Evolutionary conservation across 1,140 invertebrate species (phyloP).

Genomic region (Brachionus manjavacas): DNA sequence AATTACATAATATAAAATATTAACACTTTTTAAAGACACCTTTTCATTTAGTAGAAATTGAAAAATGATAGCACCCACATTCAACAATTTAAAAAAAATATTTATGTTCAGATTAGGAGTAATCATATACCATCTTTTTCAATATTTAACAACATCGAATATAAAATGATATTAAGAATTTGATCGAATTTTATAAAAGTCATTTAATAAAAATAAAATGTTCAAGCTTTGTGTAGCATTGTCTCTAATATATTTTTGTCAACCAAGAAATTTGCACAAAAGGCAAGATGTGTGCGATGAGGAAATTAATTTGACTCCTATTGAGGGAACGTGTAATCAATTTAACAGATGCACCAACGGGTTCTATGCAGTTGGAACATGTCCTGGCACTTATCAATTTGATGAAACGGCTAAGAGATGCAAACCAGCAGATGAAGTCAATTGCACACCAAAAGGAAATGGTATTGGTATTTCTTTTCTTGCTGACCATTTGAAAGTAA

Average conservation of each 20-base stretch:
- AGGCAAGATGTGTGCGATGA: not conserved
- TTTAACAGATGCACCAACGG: not conserved
- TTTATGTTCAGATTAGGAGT: slow-evolving; percentile 30
- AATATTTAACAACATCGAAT: not conserved
- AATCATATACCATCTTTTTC: not conserved
- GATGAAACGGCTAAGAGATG: not conserved
- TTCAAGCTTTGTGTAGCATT: not conserved
- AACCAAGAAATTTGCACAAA: not conserved
- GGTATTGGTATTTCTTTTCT: not conserved
- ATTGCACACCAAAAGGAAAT: not conserved
- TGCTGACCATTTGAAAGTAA: too few relatives aligned
- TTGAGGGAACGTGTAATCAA: not conserved
- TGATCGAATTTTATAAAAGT: not conserved
- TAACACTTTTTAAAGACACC: too few relatives aligned
- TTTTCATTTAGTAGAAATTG: not conserved
- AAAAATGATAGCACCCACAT: not conserved
- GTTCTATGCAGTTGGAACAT: not conserved
- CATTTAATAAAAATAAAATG: not conserved
- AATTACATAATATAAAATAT: too few relatives aligned
- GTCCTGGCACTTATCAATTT: slow-evolving; percentile 23
- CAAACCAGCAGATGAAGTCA: not conserved
- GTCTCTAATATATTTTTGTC: not conserved
- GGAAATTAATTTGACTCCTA: not conserved
- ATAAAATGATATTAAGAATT: slow-evolving; percentile 7
- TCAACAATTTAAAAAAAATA: not conserved